phyloP scores from a whole-genome alignment of 2,888 invertebrate species.

The Chorisops tibialis region DNA sequence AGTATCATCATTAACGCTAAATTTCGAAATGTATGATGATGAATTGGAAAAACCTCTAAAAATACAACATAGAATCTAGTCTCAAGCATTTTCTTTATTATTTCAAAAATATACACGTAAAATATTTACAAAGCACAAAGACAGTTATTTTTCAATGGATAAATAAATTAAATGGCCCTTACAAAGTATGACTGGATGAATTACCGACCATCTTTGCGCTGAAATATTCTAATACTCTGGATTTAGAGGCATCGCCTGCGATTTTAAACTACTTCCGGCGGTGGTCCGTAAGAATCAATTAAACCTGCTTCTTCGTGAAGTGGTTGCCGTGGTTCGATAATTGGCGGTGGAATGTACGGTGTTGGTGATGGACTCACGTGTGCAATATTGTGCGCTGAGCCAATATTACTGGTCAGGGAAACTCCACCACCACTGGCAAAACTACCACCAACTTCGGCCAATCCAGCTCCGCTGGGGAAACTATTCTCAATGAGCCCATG shows the following conservation, averaged over 20 bases:
- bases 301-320: background rate
- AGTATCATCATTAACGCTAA: too few relatives aligned
- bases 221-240: background rate
- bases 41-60: too few relatives aligned
- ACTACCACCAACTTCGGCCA: background rate
- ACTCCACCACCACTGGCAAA: conserved; percentile 13
- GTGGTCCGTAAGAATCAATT: conserved; percentile 4
- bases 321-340: conserved; percentile 10
- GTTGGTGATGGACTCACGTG: conserved; percentile 4
- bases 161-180: background rate
- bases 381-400: conserved; percentile 8
- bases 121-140: conserved; percentile 21
- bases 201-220: background rate
- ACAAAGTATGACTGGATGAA: background rate
- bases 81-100: too few relatives aligned
- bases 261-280: conserved; percentile 17
- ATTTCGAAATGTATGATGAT: too few relatives aligned
- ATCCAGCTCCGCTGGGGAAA: background rate
- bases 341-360: conserved; percentile 4
- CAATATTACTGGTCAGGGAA: conserved; percentile 2
- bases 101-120: background rate
- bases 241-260: too few relatives aligned
- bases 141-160: background rate
- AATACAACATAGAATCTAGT: too few relatives aligned
- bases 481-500: background rate